phyloP scores from a whole-genome alignment of 2,113 vertebrate genomes.

The Embiotoca jacksoni region DNA sequence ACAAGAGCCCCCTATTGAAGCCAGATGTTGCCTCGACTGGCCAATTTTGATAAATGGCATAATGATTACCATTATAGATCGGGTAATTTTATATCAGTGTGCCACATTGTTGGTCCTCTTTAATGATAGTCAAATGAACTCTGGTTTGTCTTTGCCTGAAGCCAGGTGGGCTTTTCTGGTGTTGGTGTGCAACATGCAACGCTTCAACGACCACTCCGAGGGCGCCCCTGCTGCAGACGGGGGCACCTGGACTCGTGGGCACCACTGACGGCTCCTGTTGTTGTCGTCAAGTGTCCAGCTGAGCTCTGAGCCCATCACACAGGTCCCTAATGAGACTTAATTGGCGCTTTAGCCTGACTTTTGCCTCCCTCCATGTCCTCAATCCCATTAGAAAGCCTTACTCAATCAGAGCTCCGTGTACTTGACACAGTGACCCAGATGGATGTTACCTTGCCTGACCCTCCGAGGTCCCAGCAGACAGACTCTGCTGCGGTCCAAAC shows the following conservation, averaged over 20 bases:
- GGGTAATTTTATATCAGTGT: slow-evolving; percentile 82
- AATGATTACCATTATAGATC: slow-evolving; percentile 83
- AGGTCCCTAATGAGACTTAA: slow-evolving; percentile 68
- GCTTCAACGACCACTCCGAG: slow-evolving; percentile 44
- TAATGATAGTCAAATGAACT: slow-evolving; percentile 81
- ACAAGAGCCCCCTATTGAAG: slow-evolving; percentile 84
- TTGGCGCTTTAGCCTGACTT: slow-evolving; percentile 68
- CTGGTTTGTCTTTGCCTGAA: slow-evolving; percentile 57
- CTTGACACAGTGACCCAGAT: slow-evolving; percentile 75
- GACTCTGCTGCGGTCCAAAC: slow-evolving; percentile 45
- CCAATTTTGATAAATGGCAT: slow-evolving; percentile 87
- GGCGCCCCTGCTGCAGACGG: slow-evolving; percentile 30
- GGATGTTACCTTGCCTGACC: slow-evolving; percentile 70
- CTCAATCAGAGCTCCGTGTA: slow-evolving; percentile 61
- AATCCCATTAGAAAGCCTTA: slow-evolving; percentile 76
- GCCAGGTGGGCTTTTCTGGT: slow-evolving; percentile 78
- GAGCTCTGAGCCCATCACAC: slow-evolving; percentile 56
- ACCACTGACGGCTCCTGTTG: slow-evolving; percentile 18
- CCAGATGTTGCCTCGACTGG: slow-evolving; percentile 87
- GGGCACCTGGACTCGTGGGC: slow-evolving; percentile 52
- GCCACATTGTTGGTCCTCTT: slow-evolving; percentile 77
- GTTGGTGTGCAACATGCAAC: slow-evolving; percentile 51
- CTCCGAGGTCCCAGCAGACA: slow-evolving; percentile 11
- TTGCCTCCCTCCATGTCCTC: slow-evolving; percentile 61
- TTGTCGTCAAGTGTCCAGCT: slow-evolving; percentile 69